phyloP scores from a whole-genome alignment of 2,797 vertebrate species.

The Diplodus puntazzo region DNA sequence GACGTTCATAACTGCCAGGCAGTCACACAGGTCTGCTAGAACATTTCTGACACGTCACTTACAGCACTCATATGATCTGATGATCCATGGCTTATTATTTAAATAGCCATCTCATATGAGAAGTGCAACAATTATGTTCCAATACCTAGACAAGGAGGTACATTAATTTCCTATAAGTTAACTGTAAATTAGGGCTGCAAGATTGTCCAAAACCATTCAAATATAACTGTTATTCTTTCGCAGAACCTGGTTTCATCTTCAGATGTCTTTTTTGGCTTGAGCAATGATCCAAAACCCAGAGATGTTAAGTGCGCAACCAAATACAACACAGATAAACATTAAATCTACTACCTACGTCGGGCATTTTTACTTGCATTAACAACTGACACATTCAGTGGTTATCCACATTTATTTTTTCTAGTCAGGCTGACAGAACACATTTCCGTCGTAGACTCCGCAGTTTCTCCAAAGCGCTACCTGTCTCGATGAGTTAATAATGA shows the following conservation, averaged over 20 bases:
- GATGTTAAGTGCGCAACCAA: not conserved
- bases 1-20: no score
- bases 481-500: not conserved
- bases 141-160: not conserved
- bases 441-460: no score
- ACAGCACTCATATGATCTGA: not conserved
- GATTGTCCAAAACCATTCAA: not conserved
- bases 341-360: no score
- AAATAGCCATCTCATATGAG: not conserved
- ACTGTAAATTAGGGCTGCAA: not conserved
- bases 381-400: no score
- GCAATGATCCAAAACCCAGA: no score
- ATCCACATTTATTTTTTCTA: no score
- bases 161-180: not conserved
- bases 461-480: no score
- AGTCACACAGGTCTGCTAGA: not conserved
- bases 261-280: no score
- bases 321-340: not conserved
- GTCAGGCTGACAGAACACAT: no score
- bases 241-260: not conserved
- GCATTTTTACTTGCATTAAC: not conserved
- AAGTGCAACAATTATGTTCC: not conserved
- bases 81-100: not conserved
- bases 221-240: not conserved
- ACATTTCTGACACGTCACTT: not conserved